Evolutionary conservation across 2,797 vertebrate species (phyloP).

Genomic region (Darevskia mixta): DNA sequence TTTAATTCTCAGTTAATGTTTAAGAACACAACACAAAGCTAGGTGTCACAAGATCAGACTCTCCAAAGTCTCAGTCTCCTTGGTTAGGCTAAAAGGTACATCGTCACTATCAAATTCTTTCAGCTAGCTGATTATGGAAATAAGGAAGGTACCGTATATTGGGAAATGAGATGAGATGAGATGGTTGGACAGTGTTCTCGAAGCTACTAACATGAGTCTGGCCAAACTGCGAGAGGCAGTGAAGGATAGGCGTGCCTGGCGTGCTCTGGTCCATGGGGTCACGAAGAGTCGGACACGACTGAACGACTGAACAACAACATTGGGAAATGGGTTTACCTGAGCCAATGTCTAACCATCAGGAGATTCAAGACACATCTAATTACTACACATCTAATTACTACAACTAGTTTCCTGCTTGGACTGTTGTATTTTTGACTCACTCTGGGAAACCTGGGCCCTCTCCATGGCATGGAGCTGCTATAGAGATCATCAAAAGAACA

Average conservation of each 20-base stretch:
- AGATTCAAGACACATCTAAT: neutral
- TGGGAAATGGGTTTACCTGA: neutral
- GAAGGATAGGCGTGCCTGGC: no score
- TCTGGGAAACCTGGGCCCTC: neutral
- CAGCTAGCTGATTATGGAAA: neutral
- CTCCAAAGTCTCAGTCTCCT: neutral
- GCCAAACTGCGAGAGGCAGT: no score
- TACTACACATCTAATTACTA: neutral
- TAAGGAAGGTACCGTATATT: no score
- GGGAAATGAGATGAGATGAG: no score
- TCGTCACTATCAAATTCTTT: neutral
- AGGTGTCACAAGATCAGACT: neutral
- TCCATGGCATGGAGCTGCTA: neutral
- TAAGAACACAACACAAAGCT: neutral
- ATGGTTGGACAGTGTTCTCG: no score
- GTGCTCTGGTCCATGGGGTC: no score
- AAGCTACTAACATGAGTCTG: no score
- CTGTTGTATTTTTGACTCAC: neutral
- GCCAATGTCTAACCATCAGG: neutral
- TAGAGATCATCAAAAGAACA: neutral
- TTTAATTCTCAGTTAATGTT: neutral
- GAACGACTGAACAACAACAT: no score
- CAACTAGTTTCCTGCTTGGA: neutral
- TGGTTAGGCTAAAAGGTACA: neutral
- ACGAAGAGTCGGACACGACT: no score